Base-by-base conservation (phyloP, 2,113 vertebrate species). In the Pachycephala philippinensis region DNA sequence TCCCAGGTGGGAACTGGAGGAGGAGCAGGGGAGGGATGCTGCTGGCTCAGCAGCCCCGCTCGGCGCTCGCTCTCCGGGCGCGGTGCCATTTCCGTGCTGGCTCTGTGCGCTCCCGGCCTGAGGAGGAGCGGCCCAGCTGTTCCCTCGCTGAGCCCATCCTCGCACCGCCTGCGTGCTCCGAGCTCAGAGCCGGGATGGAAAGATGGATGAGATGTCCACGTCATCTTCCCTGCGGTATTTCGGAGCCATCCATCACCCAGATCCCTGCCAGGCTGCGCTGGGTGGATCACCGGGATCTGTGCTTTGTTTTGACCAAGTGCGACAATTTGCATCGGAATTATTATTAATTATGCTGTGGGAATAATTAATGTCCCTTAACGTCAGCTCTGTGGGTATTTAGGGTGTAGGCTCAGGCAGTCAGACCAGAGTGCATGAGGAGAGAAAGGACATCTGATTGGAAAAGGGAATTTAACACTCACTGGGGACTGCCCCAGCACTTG, bases 401-500 rank as follows among this genome's bases (percentile, higher is more conserved):
- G 35, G 37, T 69, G 26, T 57, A 20, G 37, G 42, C 49, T 82
- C 33, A 10, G 61, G 42, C 47, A 40, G 77, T 20, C 52, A 24
- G 64, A 39, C 1, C 15, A 12, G 0, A 37, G 47, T 2, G 44
- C 65, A 23, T 28, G 53, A 37, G 37, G 31, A 26, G 40, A 19
- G n/a, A 24, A 17, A 19, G 18, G 0, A 1, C 6, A 7, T n/a
- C 24, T 53, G 53, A 35, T 1, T 0, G 1, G 64, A 26, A 66
- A 63, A 79, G 30, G 19, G 18, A 28, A 2, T 75, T 69, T 37
- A n/a, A 30, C 24, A 6, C 9, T 2, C 56, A 2, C 15, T 17
- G 33, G 27, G 45, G 22, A 5, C 53, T 40, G 39, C 4, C 27
- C 11, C 61, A 45, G 44, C 52, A 5, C n/a, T 59, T 3, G 21